Evolutionary conservation across 1,140 invertebrate species (phyloP), one percentile per base, ranked within the genome.

Genomic region (Drosophila suzukii): DNA sequence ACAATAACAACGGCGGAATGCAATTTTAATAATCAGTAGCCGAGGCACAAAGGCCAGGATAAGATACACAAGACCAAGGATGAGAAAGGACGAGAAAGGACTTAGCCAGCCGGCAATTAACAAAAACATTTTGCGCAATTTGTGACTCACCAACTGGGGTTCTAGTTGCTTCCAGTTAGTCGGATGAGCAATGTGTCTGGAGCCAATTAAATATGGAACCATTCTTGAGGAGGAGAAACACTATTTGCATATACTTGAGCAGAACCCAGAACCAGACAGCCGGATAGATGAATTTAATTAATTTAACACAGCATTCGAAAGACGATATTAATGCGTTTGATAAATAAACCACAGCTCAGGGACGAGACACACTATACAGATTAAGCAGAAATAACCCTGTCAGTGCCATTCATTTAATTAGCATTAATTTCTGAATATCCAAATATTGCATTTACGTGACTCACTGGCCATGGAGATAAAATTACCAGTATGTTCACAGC

Each of bases 21-120:
- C 72, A 68, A 76, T 76, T 76, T 76, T 44, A 60, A 67, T 68
- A 58, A 76, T 70, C 65, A 70, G 57, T 62, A 80, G 54, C 57
- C 15, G 47, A 62, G 57, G 30, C 30, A 71, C 67, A 58, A 71
- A 30, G 51, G 41, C 17, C 20, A 13, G 20, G 6, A 27, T 5
- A 8, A 17, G 7, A 34, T 34, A 34, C 8, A 5, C 27, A 1
- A 1, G 7, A n/a, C 11, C 11, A 53, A 50, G 30, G 6, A 43
- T 17, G 27, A 39, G 10, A 27, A 27, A n/a, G 24, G 47, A 53
- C 50, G 32, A 53, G 6, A 0, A 53, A 27, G 59, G 20, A 54
- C 47, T 20, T 47, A 0, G 60, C 51, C 39, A 39, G 71, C 44
- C 39, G 46, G 71, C 72, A 75, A 75, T 65, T 75, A 75, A 75